Evolutionary conservation across 2,888 invertebrate genomes (phyloP).

Genomic region (Craniophora ligustri): DNA sequence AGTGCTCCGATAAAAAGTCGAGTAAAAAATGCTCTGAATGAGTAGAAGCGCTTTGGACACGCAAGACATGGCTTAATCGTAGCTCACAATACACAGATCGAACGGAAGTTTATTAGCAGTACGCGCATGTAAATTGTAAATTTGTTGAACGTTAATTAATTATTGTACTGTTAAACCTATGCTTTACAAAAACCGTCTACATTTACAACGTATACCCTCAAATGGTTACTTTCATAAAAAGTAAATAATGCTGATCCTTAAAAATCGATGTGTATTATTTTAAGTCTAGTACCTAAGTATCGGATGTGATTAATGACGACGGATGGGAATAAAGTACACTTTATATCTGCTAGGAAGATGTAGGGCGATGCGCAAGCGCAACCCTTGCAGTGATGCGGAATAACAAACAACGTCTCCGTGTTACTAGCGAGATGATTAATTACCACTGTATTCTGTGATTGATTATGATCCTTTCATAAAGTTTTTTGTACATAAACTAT

Average conservation of each 20-base stretch:
- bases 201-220: neutral
- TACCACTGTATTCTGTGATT: constrained; percentile 74
- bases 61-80: constrained; percentile 68
- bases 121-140: constrained; percentile 64
- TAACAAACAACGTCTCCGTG: constrained; percentile 63
- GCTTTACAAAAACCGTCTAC: neutral
- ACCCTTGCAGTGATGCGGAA: constrained; percentile 70
- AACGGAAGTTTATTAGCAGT: constrained; percentile 68
- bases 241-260: no score
- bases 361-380: constrained; percentile 51
- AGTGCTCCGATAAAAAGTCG: constrained; percentile 77
- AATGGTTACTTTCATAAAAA: no score
- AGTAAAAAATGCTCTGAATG: constrained; percentile 82
- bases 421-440: constrained; percentile 82
- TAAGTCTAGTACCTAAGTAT: constrained; percentile 22
- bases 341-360: constrained; percentile 43
- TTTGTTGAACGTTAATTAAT: constrained; percentile 41
- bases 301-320: constrained; percentile 61
- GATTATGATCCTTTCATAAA: constrained; percentile 73
- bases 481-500: constrained; percentile 58
- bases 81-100: constrained; percentile 61
- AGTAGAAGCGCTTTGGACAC: constrained; percentile 73
- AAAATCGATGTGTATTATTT: constrained; percentile 20
- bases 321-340: constrained; percentile 51
- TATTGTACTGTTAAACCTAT: constrained; percentile 2